Evolutionary conservation across 2,888 invertebrate genomes (phyloP), one percentile per base, ranked within the genome.

Genomic region (Hecatera dysodea): DNA sequence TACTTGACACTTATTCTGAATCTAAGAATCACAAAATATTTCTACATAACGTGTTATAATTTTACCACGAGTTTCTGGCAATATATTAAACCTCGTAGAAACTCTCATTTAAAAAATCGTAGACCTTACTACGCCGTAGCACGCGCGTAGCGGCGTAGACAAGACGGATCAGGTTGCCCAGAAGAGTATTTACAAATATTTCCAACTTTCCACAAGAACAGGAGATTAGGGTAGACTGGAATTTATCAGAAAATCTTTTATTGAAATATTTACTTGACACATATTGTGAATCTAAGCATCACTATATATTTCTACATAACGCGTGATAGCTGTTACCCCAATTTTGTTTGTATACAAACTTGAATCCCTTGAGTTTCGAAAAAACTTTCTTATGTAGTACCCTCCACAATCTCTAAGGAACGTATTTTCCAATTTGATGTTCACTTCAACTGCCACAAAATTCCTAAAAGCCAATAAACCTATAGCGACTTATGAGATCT

Each of bases 161-260:
- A 53, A 59, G 24, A 29, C 62, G 48, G 55, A 75, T 68, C 48
- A 44, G 44, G 48, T 70, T 62, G 11, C 33, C 59, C 39, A 52
- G 53, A 74, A 48, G 15, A 22, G 57, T 57, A 48, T 73, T 74
- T 48, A 48, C 42, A 53, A 60, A 65, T 65, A 65, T 33, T 44
- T 67, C 9, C 39, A 48, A 22, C n/a, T 63, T 46, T 36, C 44
- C 27, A 17, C 50, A 57, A 44, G 57, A 72, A 72, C 50, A 65
- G 42, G 27, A 44, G 65, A 73, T 72, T 73, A 39, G 36, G 50
- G 27, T 29, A 67, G 44, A 67, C 56, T 29, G 36, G 44, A 72
- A 46, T 74, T 74, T 67, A 57, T 66, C 27, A 39, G 56, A 39
- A 50, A 44, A 74, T 7, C 42, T 57, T 50, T 50, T 73, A 72